Percentiles rank a stretch among this genome's conserved stretches.
These are phyloP conservation scores for Latheticus oryzae DNA, from an alignment of 2,888 invertebrate genomes.

Conservation along the genomic window DNA sequence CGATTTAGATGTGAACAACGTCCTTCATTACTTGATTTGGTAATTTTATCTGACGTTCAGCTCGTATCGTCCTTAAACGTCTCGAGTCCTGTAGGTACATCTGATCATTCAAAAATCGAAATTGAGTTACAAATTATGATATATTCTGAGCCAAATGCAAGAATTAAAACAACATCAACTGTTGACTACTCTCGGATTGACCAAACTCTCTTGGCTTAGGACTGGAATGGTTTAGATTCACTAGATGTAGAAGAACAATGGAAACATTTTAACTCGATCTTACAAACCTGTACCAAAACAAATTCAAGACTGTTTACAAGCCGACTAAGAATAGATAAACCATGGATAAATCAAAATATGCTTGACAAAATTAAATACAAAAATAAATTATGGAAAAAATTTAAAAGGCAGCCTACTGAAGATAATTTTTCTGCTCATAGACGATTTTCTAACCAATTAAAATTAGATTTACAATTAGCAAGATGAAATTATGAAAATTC, in stretches of 20 bases:
- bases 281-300: not conserved
- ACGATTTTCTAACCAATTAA: conserved; percentile 6
- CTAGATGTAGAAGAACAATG: conserved; percentile 5
- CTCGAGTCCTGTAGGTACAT: conserved; percentile 6
- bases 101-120: conserved; percentile 6
- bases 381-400: conserved; percentile 8
- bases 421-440: conserved; percentile 9
- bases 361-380: conserved; percentile 3
- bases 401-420: conserved; percentile 1
- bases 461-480: conserved; percentile 5
- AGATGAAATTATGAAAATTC: conserved; percentile 2
- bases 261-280: conserved; percentile 4
- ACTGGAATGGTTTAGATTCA: conserved; percentile 6
- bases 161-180: conserved; percentile 4
- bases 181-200: conserved; percentile 4
- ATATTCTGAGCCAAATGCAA: conserved; percentile 3
- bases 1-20: conserved; percentile 3
- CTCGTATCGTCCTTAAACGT: conserved; percentile 5
- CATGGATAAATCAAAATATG: conserved; percentile 1
- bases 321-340: not conserved
- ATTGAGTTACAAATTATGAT: conserved; percentile 3
- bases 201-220: not conserved
- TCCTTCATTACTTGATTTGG: conserved; percentile 8
- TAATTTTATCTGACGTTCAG: conserved; percentile 8
- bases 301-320: not conserved